Base-by-base conservation (phyloP, 2,113 vertebrate genomes). In the Alces alces region DNA sequence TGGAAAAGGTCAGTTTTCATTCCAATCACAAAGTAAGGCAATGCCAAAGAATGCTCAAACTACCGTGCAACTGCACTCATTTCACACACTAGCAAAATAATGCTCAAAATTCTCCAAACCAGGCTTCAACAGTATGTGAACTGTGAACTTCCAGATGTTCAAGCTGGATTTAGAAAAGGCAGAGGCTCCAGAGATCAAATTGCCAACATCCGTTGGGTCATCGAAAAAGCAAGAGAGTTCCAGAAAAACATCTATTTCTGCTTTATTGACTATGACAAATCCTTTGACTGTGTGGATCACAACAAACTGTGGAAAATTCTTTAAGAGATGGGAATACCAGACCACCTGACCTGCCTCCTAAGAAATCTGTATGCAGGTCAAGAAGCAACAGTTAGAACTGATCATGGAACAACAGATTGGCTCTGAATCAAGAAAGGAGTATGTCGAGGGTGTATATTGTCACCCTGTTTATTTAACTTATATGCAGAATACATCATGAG, bases 51-150 rank as follows among this genome's bases (percentile, higher is more conserved):
- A n/a, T n/a, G 33, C 33, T 66, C 64, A n/a, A 66, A 66, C 33
- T 19, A 66, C 33, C 5, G 16, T 0, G 0, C 64, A 66, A 10
- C 2, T n/a, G 8, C 33, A 66, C 64, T n/a, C 7, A n/a, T 66
- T 16, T 66, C 33, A 66, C 33, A n/a, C 4, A 4, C 64, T 66
- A 66, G 16, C 16, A 66, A 19, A 66, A 33, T 66, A n/a, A 66
- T n/a, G 64, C 33, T 66, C 33, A 66, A 66, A 66, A 66, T 66
- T 66, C 33, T n/a, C 9, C 64, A 66, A 66, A 8, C 33, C 64
- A 66, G 33, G 2, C 64, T n/a, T 66, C 33, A 66, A n/a, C 33
- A 66, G 64, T n/a, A n/a, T 17, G 19, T 66, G 4, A n/a, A 66
- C 33, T 2, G 2, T 66, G 64, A 66, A 66, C 8, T 66, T n/a